phyloP scores from a whole-genome alignment of 2,888 invertebrate species.

The Himalopsyche kuldschensis region DNA sequence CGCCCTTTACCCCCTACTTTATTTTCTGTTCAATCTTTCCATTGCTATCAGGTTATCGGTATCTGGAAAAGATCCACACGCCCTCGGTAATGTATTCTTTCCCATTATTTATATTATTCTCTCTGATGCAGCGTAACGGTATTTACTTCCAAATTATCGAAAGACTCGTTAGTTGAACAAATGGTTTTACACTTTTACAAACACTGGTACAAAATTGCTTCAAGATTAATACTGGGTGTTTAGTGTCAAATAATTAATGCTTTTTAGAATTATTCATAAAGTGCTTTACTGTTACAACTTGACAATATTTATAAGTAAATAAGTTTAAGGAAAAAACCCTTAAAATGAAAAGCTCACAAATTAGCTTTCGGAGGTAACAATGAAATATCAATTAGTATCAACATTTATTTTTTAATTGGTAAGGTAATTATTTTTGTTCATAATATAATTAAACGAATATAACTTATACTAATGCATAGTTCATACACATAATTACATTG shows the following conservation, averaged over 20 bases:
- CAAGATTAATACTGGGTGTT: neutral
- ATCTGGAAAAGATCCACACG: neutral
- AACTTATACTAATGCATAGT: too few species aligned
- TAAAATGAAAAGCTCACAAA: too few species aligned
- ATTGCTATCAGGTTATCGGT: neutral
- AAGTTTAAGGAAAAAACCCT: neutral
- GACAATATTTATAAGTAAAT: neutral
- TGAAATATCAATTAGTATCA: too few species aligned
- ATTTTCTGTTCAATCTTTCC: constrained; percentile 1
- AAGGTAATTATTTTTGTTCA: too few species aligned
- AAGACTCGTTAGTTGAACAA: too few species aligned
- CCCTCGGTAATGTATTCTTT: neutral
- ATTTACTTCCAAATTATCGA: too few species aligned
- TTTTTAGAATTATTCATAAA: neutral
- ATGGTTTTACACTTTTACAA: too few species aligned
- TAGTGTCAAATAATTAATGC: neutral
- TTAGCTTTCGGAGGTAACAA: too few species aligned
- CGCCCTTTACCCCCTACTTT: neutral
- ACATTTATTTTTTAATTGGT: too few species aligned
- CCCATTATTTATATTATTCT: neutral
- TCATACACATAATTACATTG: too few species aligned
- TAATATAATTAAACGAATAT: too few species aligned
- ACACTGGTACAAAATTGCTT: neutral
- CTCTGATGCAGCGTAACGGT: too few species aligned
- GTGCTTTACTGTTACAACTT: neutral